Percentiles rank a stretch among this genome's conserved stretches.
phyloP scores from a whole-genome alignment of 2,797 vertebrate species.

The Eidolon dupreanum region DNA sequence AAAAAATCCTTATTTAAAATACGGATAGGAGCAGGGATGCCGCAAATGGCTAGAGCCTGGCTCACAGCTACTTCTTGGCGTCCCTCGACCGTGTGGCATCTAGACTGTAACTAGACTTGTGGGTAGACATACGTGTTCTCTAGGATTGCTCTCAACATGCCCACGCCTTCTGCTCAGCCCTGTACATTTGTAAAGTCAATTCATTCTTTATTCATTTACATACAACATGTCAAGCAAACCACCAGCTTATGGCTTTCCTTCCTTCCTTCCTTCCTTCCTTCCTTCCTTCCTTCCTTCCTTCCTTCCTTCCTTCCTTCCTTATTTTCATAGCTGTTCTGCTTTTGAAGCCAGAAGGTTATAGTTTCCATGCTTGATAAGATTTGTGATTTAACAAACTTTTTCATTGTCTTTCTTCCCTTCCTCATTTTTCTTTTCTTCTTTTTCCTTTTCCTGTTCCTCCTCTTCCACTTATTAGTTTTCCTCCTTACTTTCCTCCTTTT shows the following conservation, averaged over 20 bases:
- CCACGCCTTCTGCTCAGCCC: not conserved
- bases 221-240: not conserved
- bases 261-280: too few species aligned
- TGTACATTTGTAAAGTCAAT: not conserved
- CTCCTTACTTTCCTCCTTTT: not conserved
- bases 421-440: not conserved
- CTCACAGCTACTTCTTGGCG: not conserved
- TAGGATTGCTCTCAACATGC: not conserved
- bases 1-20: not conserved
- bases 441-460: not conserved
- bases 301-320: not conserved
- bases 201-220: not conserved
- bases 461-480: not conserved
- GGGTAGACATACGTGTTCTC: not conserved
- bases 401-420: not conserved
- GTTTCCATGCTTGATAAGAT: not conserved
- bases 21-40: not conserved
- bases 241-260: not conserved
- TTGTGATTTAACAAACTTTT: not conserved
- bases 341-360: not conserved
- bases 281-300: not conserved
- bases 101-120: not conserved
- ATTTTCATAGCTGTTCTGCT: not conserved
- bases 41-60: not conserved
- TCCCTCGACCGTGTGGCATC: not conserved